phyloP scores from a whole-genome alignment of 1,140 invertebrate species.

The Panagrolaimus sp. region DNA sequence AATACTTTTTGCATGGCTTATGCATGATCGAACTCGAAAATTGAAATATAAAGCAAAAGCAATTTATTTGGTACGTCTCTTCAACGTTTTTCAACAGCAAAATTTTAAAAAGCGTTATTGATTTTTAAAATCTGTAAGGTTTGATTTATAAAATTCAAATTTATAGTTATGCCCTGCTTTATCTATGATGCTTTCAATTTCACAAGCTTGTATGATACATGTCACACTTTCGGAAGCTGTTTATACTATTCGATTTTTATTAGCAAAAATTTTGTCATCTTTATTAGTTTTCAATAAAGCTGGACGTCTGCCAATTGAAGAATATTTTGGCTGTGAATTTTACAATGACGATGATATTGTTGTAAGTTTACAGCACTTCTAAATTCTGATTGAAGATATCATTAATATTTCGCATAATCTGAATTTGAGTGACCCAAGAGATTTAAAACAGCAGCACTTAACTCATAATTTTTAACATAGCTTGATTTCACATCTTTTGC shows the following conservation, averaged over 20 bases:
- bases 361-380: no score
- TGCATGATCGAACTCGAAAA: constrained; percentile 39
- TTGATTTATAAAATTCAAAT: neutral
- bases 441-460: no score
- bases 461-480: neutral
- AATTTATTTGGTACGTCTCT: constrained; percentile 46
- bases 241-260: constrained; percentile 36
- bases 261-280: neutral
- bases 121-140: neutral
- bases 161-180: constrained; percentile 41
- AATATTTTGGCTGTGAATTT: constrained; percentile 47
- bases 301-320: constrained; percentile 42
- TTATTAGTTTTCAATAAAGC: constrained; percentile 32
- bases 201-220: constrained; percentile 45
- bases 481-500: constrained; percentile 1
- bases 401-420: neutral
- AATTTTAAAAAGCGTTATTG: neutral
- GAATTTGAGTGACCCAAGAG: no score
- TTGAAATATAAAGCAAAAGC: constrained; percentile 28
- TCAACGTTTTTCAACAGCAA: neutral
- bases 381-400: no score
- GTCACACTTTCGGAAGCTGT: constrained; percentile 41
- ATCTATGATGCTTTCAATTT: constrained; percentile 40
- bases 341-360: constrained; percentile 52
- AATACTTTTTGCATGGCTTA: constrained; percentile 46